Evolutionary conservation across 1,140 invertebrate species (phyloP).

Genomic region (Trichonephila clavipes): DNA sequence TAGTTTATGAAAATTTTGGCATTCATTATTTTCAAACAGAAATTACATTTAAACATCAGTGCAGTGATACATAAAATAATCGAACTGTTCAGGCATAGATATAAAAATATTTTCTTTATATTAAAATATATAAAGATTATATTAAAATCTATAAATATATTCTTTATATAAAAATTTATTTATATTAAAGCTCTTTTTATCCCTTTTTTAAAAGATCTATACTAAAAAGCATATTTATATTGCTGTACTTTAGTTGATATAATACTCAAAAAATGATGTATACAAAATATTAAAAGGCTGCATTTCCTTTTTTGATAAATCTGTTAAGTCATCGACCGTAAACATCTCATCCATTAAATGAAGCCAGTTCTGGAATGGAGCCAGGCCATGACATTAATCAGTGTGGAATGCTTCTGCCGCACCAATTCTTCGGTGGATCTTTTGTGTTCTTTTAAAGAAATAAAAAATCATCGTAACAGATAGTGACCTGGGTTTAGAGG

Average conservation of each 20-base stretch:
- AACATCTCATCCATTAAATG: neutral
- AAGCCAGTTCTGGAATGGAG: conserved; percentile 8
- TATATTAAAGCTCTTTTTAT: no score
- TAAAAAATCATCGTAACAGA: neutral
- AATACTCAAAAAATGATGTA: neutral
- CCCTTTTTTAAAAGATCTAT: no score
- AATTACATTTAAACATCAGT: no score
- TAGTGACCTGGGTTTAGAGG: neutral
- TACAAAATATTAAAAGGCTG: neutral
- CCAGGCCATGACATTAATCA: conserved; percentile 8
- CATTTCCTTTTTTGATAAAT: neutral
- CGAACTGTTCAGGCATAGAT: no score
- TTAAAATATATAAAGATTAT: no score
- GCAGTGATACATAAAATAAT: no score
- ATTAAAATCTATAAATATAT: no score
- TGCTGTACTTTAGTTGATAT: neutral
- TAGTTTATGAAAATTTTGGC: no score
- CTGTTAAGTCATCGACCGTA: neutral
- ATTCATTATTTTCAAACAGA: no score
- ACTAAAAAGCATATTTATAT: no score
- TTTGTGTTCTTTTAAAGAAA: neutral
- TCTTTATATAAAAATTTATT: no score
- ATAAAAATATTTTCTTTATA: no score
- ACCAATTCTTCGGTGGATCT: neutral
- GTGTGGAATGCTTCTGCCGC: neutral